These are phyloP conservation scores for Acleris sparsana DNA, from an alignment of 2,888 invertebrate genomes.

Conservation along the genomic window DNA sequence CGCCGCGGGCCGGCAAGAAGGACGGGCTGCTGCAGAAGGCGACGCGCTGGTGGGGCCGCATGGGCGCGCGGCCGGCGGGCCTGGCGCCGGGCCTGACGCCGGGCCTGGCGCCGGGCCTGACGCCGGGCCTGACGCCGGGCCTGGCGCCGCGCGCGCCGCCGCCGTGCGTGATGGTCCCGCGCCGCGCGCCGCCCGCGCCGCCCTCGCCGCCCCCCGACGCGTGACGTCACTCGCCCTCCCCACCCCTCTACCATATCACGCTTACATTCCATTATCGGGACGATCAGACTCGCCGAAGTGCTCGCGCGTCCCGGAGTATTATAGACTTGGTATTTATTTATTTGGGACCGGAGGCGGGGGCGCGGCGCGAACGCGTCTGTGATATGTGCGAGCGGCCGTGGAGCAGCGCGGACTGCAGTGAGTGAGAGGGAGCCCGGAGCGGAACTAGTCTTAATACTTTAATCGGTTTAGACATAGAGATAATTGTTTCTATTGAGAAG, in stretches of 20 bases:
- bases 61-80: constrained; percentile 66
- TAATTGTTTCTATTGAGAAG: constrained; percentile 64
- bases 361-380: constrained; percentile 51
- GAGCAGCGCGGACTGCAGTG: constrained; percentile 35
- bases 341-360: constrained; percentile 60
- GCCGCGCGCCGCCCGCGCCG: constrained; percentile 46
- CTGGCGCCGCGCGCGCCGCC: constrained; percentile 60
- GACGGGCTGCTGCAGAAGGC: constrained; percentile 81
- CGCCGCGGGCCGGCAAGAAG: constrained; percentile 63
- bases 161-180: constrained; percentile 64
- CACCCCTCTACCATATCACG: constrained; percentile 68
- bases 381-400: constrained; percentile 55
- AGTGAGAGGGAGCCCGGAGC: constrained; percentile 46
- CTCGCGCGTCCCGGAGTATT: constrained; percentile 73
- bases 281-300: constrained; percentile 67
- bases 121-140: too few species aligned
- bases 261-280: constrained; percentile 82
- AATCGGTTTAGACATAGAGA: constrained; percentile 59
- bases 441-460: constrained; percentile 63
- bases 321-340: constrained; percentile 82
- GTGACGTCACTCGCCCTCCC: constrained; percentile 53
- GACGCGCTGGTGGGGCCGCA: constrained; percentile 80
- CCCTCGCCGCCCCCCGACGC: constrained; percentile 53
- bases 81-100: constrained; percentile 41
- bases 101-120: constrained; percentile 8